Evolutionary conservation across 1,140 invertebrate genomes (phyloP).

Genomic region (Sweltsa coloradensis): DNA sequence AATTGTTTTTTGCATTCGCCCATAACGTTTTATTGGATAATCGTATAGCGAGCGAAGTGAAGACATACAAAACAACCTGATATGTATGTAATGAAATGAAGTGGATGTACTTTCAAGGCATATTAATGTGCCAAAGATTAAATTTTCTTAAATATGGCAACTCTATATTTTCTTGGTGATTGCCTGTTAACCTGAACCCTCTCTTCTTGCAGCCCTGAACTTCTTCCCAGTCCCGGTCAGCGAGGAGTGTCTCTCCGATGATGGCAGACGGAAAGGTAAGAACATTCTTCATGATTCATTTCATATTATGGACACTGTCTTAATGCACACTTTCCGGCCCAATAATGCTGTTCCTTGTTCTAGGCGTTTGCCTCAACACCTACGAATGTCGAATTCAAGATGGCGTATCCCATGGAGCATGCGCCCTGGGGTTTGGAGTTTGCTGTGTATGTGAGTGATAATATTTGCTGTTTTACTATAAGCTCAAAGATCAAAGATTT

Average conservation of each 20-base stretch:
- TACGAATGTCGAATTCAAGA: constrained; percentile 70
- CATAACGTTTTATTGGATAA: no score
- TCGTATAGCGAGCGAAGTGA: no score
- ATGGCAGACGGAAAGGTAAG: constrained; percentile 44
- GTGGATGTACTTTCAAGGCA: no score
- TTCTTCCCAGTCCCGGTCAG: constrained; percentile 68
- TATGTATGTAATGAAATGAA: no score
- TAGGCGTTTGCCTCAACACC: constrained; percentile 64
- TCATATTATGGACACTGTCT: not conserved
- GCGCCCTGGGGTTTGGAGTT: constrained; percentile 74
- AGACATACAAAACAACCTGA: no score
- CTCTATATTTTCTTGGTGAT: no score
- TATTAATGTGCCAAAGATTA: no score
- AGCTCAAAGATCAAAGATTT: no score
- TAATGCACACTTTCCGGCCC: not conserved
- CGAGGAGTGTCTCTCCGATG: constrained; percentile 57
- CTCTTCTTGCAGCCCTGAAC: constrained; percentile 47
- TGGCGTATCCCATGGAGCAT: constrained; percentile 59
- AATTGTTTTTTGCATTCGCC: no score
- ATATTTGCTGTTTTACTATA: not conserved
- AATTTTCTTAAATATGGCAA: no score
- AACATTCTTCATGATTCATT: not conserved
- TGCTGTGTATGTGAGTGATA: constrained; percentile 71
- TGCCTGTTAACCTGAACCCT: constrained; percentile 14
- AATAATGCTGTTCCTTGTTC: constrained; percentile 18